Evolutionary conservation across 2,113 vertebrate species (phyloP).

Genomic region (Panthera tigris): DNA sequence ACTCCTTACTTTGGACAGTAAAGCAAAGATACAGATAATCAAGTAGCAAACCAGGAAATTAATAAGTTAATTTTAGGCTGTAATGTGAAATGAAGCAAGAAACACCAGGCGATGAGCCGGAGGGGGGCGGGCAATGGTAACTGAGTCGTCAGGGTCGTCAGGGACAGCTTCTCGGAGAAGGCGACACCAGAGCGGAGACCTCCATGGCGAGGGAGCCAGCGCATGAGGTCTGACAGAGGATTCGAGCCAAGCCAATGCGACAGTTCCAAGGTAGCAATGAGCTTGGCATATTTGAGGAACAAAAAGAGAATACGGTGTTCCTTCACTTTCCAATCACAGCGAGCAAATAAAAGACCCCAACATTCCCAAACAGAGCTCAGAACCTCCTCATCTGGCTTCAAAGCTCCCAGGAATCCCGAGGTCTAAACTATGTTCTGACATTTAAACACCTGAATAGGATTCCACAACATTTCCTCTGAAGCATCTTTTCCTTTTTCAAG

Average conservation of each 20-base stretch:
- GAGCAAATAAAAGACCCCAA: background rate
- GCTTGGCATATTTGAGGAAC: background rate
- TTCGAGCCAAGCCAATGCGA: background rate
- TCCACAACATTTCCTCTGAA: background rate
- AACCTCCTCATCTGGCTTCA: background rate
- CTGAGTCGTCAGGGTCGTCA: background rate
- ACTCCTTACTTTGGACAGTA: background rate
- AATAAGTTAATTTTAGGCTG: background rate
- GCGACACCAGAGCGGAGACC: background rate
- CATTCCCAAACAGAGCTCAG: background rate
- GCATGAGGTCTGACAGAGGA: background rate
- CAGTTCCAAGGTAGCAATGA: background rate
- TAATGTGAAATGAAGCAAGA: background rate
- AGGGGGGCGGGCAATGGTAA: too few species aligned
- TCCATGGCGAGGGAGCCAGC: background rate
- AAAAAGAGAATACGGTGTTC: background rate
- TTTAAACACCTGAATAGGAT: background rate
- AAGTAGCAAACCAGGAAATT: background rate
- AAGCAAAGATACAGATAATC: background rate
- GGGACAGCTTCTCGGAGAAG: background rate
- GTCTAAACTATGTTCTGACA: background rate
- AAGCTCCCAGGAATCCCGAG: background rate
- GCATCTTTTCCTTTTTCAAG: background rate
- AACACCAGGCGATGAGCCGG: background rate
- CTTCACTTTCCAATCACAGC: background rate